Evolutionary conservation across 2,797 vertebrate genomes (phyloP), one percentile per base, ranked within the genome.

Genomic region (Smutsia temminckii): DNA sequence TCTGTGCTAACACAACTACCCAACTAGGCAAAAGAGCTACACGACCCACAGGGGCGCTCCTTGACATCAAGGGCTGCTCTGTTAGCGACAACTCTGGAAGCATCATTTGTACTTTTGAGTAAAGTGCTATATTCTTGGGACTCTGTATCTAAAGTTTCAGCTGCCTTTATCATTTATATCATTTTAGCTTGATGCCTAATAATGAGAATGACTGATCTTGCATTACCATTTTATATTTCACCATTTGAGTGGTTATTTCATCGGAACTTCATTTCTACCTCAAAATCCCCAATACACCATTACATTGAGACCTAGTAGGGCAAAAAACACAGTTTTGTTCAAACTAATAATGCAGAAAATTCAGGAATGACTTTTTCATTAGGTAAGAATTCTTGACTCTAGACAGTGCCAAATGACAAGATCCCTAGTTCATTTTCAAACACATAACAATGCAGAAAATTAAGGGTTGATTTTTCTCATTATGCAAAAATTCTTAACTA

Each of bases 211-310:
- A 80, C 78, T 92, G 40, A 85, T 79, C 80, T 83, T 92, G n/a
- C 49, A 69, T 80, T 61, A 64, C 55, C n/a, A 40, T 89, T 93
- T 95, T 85, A 79, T 77, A 96, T 78, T 83, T 95, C 77, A 94
- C 42, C 61, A 80, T 83, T n/a, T 79, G 34, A 96, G 84, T 88
- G 20, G 34, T 63, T 81, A 71, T 86, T 84, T 96, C 90, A 72
- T 84, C 88, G 91, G 59, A 93, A 94, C 91, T 46, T 93, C 72
- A 85, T 81, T 91, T 96, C 77, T 93, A 80, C n/a, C 72, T 95
- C 77, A 86, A 96, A 88, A 57, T 96, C 66, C 89, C 85, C 87
- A 96, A 93, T 49, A 95, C 1, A 68, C 16, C 55, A 91, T 80
- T 53, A 96, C 18, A 68, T 79, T 64, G 40, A 84, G 49, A 91